A percentile compares a stretch with the other conserved stretches of the same genome.
Conservation (phyloP, 1,140 invertebrate genomes). For the Nasonia vitripennis region DNA sequence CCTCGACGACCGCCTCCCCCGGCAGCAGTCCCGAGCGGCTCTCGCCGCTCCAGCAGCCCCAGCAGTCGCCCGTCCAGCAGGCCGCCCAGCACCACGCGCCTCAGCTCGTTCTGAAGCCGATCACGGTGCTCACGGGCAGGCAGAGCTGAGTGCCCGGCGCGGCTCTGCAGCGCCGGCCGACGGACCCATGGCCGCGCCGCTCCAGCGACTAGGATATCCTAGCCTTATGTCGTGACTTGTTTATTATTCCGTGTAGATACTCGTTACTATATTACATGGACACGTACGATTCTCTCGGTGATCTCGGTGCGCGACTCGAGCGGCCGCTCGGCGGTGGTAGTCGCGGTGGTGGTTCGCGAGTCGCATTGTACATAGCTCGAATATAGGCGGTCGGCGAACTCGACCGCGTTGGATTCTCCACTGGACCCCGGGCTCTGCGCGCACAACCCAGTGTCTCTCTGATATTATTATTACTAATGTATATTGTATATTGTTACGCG, state of each 20-base stretch:
- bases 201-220: background rate
- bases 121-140: slow-evolving; percentile 70
- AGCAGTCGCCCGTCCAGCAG: slow-evolving; percentile 60
- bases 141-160: slow-evolving; percentile 66
- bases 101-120: slow-evolving; percentile 69
- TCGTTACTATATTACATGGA: too few relatives aligned
- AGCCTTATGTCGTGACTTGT: too few relatives aligned
- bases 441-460: background rate
- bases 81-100: slow-evolving; percentile 60
- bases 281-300: background rate
- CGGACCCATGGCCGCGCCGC: background rate
- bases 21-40: slow-evolving; percentile 76
- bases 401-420: background rate
- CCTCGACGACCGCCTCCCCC: slow-evolving; percentile 72
- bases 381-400: background rate
- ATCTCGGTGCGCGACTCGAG: background rate
- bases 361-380: slow-evolving; percentile 16
- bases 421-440: background rate
- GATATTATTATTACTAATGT: background rate
- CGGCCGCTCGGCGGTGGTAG: too few relatives aligned
- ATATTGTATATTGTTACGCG: background rate
- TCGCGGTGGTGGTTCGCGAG: too few relatives aligned
- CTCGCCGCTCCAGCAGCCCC: slow-evolving; percentile 55
- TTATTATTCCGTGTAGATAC: too few relatives aligned
- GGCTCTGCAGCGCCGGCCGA: too few relatives aligned